Conservation (phyloP, 2,888 invertebrate genomes). For the Machimus atricapillus region DNA sequence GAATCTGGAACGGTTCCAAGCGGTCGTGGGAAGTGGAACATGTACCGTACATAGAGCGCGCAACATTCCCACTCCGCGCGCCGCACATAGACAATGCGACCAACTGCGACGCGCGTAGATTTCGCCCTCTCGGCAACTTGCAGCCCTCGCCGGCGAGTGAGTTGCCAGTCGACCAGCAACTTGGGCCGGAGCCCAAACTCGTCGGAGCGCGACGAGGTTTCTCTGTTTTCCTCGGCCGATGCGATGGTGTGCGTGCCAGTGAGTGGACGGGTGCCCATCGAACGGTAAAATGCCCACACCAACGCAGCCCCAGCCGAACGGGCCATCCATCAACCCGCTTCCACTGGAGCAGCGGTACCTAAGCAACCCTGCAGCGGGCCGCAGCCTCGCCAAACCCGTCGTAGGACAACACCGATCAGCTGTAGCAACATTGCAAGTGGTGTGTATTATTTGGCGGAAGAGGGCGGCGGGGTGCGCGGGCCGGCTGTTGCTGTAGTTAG, state of each 20-base stretch:
- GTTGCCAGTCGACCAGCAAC: neutral
- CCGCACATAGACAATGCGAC: neutral
- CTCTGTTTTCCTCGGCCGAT: constrained; percentile 1
- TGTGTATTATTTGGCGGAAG: neutral
- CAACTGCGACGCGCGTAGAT: neutral
- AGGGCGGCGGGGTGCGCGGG: neutral
- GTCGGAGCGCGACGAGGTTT: neutral
- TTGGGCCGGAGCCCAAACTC: neutral
- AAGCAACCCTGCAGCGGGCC: neutral
- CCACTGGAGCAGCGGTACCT: neutral
- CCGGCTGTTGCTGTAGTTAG: neutral
- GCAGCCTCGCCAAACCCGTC: neutral
- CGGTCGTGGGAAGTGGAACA: neutral
- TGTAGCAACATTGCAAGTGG: constrained; percentile 20
- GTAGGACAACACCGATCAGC: constrained; percentile 3
- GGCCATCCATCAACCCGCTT: neutral
- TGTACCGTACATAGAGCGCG: neutral
- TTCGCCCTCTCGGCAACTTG: constrained; percentile 13
- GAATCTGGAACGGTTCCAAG: neutral
- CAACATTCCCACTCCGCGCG: constrained; percentile 12
- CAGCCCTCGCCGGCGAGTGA: neutral
- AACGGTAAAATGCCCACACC: constrained; percentile 9
- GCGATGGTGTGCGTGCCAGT: neutral
- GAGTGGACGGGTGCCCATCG: neutral
- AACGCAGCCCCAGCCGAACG: neutral